A percentile compares a stretch with the other conserved stretches of the same genome.
phyloP scores from a whole-genome alignment of 2,888 invertebrate genomes.

The Phasia obesa region DNA sequence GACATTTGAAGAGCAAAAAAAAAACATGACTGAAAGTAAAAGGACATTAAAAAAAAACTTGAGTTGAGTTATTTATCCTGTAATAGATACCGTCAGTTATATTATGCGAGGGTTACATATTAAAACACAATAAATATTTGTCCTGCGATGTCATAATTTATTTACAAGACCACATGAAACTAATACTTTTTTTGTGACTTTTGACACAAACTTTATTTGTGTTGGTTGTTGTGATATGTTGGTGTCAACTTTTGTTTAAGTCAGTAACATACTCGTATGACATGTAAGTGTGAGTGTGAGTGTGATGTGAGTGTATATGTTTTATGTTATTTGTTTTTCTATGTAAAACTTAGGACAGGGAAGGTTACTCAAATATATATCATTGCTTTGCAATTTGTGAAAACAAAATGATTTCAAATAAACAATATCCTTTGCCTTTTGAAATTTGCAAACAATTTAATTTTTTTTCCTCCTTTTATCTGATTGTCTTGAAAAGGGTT shows the following conservation, averaged over 20 bases:
- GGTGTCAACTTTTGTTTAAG: neutral
- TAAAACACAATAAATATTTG: neutral
- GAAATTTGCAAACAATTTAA: neutral
- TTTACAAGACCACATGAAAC: neutral
- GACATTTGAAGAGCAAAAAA: constrained; percentile 27
- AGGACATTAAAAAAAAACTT: constrained; percentile 14
- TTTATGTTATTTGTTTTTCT: neutral
- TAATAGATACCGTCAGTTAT: constrained; percentile 35
- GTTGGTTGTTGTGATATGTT: too few relatives aligned
- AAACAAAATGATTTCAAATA: neutral
- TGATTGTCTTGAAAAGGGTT: neutral
- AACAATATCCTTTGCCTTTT: neutral
- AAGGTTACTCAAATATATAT: constrained; percentile 17
- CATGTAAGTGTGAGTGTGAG: neutral
- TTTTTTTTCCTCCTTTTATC: neutral
- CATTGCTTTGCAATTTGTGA: neutral
- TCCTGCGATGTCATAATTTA: neutral
- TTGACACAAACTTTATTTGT: neutral
- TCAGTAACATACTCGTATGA: neutral
- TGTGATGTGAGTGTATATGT: too few relatives aligned
- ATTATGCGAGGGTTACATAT: neutral
- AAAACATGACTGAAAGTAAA: constrained; percentile 3
- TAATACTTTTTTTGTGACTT: neutral
- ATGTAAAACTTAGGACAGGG: neutral
- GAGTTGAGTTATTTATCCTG: constrained; percentile 46